Evolutionary conservation across 1,140 invertebrate species (phyloP), one percentile per base, ranked within the genome.

Genomic region (Lucilia sericata): DNA sequence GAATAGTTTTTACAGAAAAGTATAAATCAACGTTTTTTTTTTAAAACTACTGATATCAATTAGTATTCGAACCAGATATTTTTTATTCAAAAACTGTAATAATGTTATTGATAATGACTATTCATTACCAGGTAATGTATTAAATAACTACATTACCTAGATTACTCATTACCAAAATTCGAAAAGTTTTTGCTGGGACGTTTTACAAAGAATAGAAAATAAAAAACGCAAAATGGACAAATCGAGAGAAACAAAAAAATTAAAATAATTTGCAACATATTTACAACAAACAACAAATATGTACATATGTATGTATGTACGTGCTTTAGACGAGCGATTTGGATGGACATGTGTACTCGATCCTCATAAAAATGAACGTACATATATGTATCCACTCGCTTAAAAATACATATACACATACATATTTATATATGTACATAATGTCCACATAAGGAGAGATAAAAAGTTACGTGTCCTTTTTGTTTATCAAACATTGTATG

Each of bases 221-320:
- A 17, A 14, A 17, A 60, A 42, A 60, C 5, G 14, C 65, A 19
- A 70, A 70, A 5, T 21, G 65, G n/a, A 70, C 65, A 70, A 70
- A 70, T 21, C n/a, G 2, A 21, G 21, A 70, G n/a, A 21, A 21
- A 70, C 17, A 70, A 70, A 21, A 70, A 70, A 21, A 70, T 70
- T 70, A 21, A 70, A 70, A 70, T 70, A 70, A 21, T 70, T 70
- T 70, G 60, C 60, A 70, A 70, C 60, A 70, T 70, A 70, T 70
- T 70, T 70, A 70, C 60, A 10, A 70, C 60, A 70, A 70, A 70
- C 60, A 21, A 70, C 60, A 70, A n/a, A n/a, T n/a, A 21, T 70
- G 60, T 21, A 70, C n/a, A 70, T n/a, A n/a, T n/a, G 60, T 36
- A 4, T 4, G 36, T 70, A n/a, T 70, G n/a, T 21, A 70, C 60